A percentile compares a stretch with the other conserved stretches of the same genome.
Conservation (phyloP, 2,113 vertebrate species). For the Hyla sarda region DNA sequence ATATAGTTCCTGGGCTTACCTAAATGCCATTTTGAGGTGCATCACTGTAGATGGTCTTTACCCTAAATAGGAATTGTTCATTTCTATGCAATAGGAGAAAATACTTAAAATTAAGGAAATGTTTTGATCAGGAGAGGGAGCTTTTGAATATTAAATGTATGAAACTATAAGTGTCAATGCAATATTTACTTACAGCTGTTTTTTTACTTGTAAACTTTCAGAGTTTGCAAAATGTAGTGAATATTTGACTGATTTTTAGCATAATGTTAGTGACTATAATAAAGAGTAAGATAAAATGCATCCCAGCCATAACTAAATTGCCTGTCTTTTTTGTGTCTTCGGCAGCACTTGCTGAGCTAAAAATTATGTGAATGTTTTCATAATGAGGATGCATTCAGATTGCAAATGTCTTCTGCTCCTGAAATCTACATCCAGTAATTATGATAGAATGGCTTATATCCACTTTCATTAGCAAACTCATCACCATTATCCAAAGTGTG, state of each 20-base stretch:
- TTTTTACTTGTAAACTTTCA: constrained; percentile 19
- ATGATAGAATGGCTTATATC: constrained; percentile 46
- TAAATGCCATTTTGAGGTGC: too few relatives aligned
- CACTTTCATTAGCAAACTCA: constrained; percentile 49
- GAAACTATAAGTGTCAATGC: not conserved
- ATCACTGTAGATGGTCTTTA: not conserved
- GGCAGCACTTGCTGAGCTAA: constrained; percentile 13
- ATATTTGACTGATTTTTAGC: constrained; percentile 24
- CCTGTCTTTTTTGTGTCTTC: constrained; percentile 37
- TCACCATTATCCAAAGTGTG: constrained; percentile 47
- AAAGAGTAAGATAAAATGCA: constrained; percentile 31
- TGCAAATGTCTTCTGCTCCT: constrained; percentile 30
- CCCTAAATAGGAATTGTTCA: not conserved
- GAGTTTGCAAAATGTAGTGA: constrained; percentile 5
- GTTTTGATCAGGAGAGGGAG: not conserved
- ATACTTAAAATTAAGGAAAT: not conserved
- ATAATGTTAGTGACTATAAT: constrained; percentile 8
- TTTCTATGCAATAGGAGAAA: not conserved
- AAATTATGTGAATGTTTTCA: constrained; percentile 42
- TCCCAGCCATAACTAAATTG: constrained; percentile 27
- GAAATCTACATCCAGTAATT: constrained; percentile 49
- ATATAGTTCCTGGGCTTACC: too few relatives aligned
- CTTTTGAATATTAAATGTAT: not conserved
- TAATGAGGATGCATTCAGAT: constrained; percentile 33
- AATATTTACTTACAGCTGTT: constrained; percentile 9